Evolutionary conservation across 1,140 invertebrate genomes (phyloP), one percentile per base, ranked within the genome.

Genomic region (Colletes gigas): DNA sequence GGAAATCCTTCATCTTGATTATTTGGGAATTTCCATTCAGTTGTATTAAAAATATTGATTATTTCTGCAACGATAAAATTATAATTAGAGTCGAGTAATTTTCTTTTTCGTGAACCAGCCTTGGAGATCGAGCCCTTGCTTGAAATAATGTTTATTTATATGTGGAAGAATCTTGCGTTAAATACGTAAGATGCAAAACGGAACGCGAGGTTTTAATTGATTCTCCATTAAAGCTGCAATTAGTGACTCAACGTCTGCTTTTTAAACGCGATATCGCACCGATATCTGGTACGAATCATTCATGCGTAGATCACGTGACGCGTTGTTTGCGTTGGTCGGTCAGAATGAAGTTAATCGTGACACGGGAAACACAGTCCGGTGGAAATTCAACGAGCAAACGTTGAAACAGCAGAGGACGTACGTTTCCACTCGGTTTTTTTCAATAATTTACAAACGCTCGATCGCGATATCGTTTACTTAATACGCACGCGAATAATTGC

Each of bases 301-400:
- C 75, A 78, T 70, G 67, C 15, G 57, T 62, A 7, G 6, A 1
- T 12, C 75, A 14, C 75, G 67, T 78, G 75, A 78, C 12, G 12
- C 30, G 55, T 70, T 78, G 66, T 70, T 75, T 70, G 66, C 44
- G 54, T 44, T 78, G 44, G 4, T 55, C 14, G 17, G 19, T 3
- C 47, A 39, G 39, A 15, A 19, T 39, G 8, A 19, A 59, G 75
- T 70, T 78, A 78, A 62, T 21, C 57, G 75, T 44, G 67, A 52
- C 55, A 19, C 30, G 41, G 52, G 57, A 60, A 78, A 44, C 52
- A 68, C 17, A 21, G 55, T 41, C 68, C 66, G 39, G 4, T 50
- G 8, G 47, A 7, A 71, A 55, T 57, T 77, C 59, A n/a, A 41
- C n/a, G 14, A 41, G 9, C 52, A 41, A n/a, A 41, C 30, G 6